These are phyloP conservation scores for Petrolisthes cinctipes DNA, from an alignment of 2,888 invertebrate species.

Conservation along the genomic window DNA sequence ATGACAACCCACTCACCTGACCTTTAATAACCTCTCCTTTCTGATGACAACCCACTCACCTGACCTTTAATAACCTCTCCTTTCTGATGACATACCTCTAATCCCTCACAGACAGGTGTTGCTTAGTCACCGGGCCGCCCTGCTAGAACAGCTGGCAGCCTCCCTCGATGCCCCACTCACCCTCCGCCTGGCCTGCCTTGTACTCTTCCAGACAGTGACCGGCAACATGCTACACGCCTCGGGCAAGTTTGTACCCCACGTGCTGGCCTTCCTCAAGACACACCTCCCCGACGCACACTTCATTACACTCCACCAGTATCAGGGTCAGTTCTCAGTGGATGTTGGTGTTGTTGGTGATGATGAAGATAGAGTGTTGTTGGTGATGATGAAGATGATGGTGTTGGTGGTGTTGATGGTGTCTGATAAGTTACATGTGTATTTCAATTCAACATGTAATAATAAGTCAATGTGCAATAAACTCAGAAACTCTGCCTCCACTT, in stretches of 20 bases:
- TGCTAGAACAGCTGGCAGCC: slow-evolving; percentile 81
- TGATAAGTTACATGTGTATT: no score
- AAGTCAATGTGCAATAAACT: no score
- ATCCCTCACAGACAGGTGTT: slow-evolving; percentile 77
- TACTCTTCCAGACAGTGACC: slow-evolving; percentile 84
- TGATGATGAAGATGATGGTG: no score
- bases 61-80: no score
- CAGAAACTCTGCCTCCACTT: no score
- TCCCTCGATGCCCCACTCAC: slow-evolving; percentile 83
- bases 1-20: no score
- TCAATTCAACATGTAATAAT: no score
- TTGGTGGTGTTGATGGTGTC: no score
- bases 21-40: no score
- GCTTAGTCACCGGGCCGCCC: slow-evolving; percentile 83
- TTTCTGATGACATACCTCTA: no score
- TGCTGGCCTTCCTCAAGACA: slow-evolving; percentile 80
- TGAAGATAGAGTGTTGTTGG: no score
- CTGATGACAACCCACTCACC: no score
- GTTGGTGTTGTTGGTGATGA: background rate
- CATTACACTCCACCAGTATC: slow-evolving; percentile 78
- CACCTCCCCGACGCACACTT: slow-evolving; percentile 79
- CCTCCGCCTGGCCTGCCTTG: slow-evolving; percentile 81
- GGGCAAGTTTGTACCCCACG: slow-evolving; percentile 88
- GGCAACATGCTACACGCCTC: slow-evolving; percentile 89
- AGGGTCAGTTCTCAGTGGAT: slow-evolving; percentile 76